A percentile compares a stretch with the other conserved stretches of the same genome.
Evolutionary conservation across 2,797 vertebrate genomes (phyloP).

Genomic region (Pagetopsis macropterus): DNA sequence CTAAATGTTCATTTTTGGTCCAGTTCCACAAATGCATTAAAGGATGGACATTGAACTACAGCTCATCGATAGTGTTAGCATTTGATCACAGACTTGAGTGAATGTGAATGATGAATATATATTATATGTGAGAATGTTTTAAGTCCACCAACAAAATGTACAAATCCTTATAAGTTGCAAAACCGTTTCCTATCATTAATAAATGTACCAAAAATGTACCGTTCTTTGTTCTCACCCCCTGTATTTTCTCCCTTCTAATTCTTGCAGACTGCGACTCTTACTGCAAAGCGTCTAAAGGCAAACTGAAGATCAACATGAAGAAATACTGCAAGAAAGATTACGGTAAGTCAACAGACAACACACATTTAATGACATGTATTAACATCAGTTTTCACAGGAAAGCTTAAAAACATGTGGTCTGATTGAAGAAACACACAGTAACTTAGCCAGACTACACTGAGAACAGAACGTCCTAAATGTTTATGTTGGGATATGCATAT

Average conservation of each 20-base stretch:
- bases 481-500: background rate
- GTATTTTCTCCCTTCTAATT: constrained; percentile 7
- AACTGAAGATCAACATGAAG: constrained; percentile 99
- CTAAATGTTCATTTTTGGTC: background rate
- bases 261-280: constrained; percentile 92
- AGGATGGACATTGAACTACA: background rate
- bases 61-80: background rate
- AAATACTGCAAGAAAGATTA: constrained; percentile 99
- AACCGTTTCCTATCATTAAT: background rate
- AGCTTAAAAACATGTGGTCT: constrained; percentile 25
- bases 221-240: background rate
- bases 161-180: background rate
- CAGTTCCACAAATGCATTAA: background rate
- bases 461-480: background rate
- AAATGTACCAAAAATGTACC: no score
- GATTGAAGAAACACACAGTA: constrained; percentile 20
- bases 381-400: constrained; percentile 6
- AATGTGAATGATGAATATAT: no score
- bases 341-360: constrained; percentile 84
- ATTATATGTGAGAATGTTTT: background rate
- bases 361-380: constrained; percentile 3
- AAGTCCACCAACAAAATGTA: accelerated
- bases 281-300: constrained; percentile 98
- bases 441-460: background rate
- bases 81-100: background rate